Conservation (phyloP, 2,797 vertebrate genomes). For the Sebastes minor region DNA sequence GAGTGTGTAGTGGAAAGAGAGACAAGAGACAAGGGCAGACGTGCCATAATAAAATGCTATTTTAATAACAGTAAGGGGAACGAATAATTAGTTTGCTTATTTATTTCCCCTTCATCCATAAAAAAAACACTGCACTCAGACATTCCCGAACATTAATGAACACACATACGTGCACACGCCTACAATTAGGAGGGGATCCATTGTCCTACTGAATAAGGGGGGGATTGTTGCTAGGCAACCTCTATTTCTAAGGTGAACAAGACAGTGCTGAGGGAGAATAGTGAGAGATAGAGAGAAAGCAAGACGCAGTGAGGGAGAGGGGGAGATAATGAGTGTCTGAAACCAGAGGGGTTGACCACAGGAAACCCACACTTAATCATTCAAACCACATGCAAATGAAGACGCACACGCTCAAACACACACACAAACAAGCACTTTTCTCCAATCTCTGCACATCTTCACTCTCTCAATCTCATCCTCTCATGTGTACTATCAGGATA, state of each 20-base stretch:
- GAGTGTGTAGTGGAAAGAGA: not conserved
- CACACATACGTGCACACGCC: conserved; percentile 24
- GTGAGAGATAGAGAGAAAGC: conserved; percentile 22
- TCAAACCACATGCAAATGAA: conserved; percentile 44
- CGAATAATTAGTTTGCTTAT: not conserved
- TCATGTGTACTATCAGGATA: not conserved
- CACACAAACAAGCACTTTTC: not conserved
- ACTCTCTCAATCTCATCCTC: not conserved
- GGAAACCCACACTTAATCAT: conserved; percentile 41
- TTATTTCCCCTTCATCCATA: conserved; percentile 8
- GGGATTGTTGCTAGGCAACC: conserved; percentile 79
- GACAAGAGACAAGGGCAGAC: conserved; percentile 14
- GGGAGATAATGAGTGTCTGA: conserved; percentile 43
- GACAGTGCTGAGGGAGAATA: conserved; percentile 42
- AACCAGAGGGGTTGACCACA: conserved; percentile 44
- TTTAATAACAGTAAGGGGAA: not conserved
- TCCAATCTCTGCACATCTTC: not conserved
- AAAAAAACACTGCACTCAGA: conserved; percentile 8
- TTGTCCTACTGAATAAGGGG: conserved; percentile 45
- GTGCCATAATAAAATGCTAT: not conserved
- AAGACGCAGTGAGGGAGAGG: conserved; percentile 6
- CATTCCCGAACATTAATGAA: conserved; percentile 37
- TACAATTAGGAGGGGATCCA: conserved; percentile 65
- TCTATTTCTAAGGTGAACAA: conserved; percentile 71
- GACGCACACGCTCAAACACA: not conserved